phyloP scores from a whole-genome alignment of 92 coral and sea anemone genomes.

The Pocillopora grandis region DNA sequence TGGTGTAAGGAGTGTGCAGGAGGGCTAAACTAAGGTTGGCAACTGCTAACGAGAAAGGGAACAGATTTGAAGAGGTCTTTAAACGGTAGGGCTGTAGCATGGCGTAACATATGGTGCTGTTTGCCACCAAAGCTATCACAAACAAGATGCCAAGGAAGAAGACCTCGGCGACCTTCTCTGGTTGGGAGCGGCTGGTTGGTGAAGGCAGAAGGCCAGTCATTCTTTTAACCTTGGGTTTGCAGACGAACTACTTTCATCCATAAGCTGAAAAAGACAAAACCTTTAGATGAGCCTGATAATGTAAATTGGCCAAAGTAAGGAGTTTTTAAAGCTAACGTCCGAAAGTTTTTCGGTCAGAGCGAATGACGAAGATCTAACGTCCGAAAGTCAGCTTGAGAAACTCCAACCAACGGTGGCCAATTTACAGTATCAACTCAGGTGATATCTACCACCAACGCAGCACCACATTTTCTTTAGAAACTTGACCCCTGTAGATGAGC shows the following conservation, averaged over 20 bases:
- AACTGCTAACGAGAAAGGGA: constrained; percentile 62
- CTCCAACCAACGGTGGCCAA: no score
- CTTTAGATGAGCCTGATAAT: no score
- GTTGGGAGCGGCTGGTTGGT: constrained; percentile 28
- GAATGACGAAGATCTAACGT: no score
- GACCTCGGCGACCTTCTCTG: constrained; percentile 66
- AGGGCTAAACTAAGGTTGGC: constrained; percentile 65
- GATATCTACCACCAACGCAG: no score
- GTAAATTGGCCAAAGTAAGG: no score
- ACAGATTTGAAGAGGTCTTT: constrained; percentile 67
- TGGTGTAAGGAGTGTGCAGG: constrained; percentile 65
- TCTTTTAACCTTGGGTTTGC: background rate
- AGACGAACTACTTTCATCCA: background rate
- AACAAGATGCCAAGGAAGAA: constrained; percentile 58
- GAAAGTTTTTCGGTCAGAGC: no score
- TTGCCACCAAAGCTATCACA: constrained; percentile 68
- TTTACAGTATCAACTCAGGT: no score
- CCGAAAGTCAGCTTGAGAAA: no score
- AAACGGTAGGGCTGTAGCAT: constrained; percentile 59
- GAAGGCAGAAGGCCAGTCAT: constrained; percentile 1
- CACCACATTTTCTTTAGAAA: no score
- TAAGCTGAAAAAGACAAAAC: background rate
- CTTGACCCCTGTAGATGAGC: no score
- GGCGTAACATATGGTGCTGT: constrained; percentile 66
- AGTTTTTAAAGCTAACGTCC: no score